Conservation (phyloP, 35 echinoderm and acorn worm species). For the Anneissia japonica region DNA sequence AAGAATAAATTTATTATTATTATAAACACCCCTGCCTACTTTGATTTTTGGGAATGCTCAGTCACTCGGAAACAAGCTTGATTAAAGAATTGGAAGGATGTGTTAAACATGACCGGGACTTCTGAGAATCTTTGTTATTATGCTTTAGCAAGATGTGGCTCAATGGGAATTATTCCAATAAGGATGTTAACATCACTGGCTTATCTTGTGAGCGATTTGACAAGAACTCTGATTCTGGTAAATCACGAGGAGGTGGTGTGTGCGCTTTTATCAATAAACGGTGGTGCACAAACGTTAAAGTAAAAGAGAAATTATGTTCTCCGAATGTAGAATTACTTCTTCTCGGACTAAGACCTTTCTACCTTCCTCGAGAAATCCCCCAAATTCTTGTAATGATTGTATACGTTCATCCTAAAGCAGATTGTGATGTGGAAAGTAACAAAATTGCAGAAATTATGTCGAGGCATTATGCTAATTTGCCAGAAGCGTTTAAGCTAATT, state of each 20-base stretch:
- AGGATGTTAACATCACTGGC: background rate
- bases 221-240: constrained; percentile 9
- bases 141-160: constrained; percentile 59
- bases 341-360: constrained; percentile 37
- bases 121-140: constrained; percentile 4
- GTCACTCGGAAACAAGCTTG: constrained; percentile 1
- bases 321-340: constrained; percentile 46
- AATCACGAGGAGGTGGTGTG: constrained; percentile 29
- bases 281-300: constrained; percentile 34
- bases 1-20: too few relatives aligned
- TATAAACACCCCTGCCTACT: background rate
- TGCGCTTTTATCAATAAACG: constrained; percentile 38
- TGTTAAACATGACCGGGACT: constrained; percentile 12
- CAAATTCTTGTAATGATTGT: constrained; percentile 38
- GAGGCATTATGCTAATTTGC: background rate
- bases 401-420: constrained; percentile 28
- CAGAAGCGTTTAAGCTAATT: constrained; percentile 23
- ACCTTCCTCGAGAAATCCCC: constrained; percentile 31
- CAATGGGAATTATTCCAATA: constrained; percentile 11
- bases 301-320: constrained; percentile 30
- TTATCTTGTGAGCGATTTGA: constrained; percentile 19
- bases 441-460: constrained; percentile 3
- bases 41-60: constrained; percentile 14
- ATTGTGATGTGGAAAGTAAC: background rate
- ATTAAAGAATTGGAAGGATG: constrained; percentile 26